Percentiles rank a stretch among this genome's conserved stretches.
Conservation (phyloP, 2,113 vertebrate species). For the Hucho hucho region DNA sequence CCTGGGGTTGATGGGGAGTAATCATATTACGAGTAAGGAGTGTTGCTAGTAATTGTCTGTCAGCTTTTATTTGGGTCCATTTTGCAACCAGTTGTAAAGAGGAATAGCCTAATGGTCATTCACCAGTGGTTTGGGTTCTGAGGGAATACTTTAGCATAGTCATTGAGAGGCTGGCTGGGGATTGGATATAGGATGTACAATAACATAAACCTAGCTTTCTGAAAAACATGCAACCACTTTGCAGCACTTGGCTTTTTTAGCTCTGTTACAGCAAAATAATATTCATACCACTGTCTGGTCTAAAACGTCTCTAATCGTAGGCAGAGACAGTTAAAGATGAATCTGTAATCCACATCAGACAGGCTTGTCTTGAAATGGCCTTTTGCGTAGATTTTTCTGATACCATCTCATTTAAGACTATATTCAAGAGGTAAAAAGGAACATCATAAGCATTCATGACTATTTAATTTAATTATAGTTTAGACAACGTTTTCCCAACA, state of each 20-base stretch:
- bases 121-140: background rate
- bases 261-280: too few species aligned
- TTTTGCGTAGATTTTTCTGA: background rate
- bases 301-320: background rate
- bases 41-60: background rate
- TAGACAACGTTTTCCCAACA: background rate
- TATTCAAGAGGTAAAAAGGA: background rate
- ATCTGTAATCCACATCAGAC: background rate
- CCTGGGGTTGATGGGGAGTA: background rate
- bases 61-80: background rate
- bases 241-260: too few species aligned
- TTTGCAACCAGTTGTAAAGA: background rate
- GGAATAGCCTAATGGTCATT: background rate
- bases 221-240: too few species aligned
- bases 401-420: background rate
- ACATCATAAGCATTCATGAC: background rate
- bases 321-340: background rate
- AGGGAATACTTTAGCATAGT: too few species aligned
- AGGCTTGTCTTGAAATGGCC: background rate
- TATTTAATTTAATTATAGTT: background rate
- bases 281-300: background rate
- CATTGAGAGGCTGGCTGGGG: too few species aligned
- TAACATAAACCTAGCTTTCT: too few species aligned
- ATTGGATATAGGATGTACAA: background rate
- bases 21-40: background rate